Base-by-base conservation (phyloP, 2,113 vertebrate genomes). In the Gymnarchus niloticus region DNA sequence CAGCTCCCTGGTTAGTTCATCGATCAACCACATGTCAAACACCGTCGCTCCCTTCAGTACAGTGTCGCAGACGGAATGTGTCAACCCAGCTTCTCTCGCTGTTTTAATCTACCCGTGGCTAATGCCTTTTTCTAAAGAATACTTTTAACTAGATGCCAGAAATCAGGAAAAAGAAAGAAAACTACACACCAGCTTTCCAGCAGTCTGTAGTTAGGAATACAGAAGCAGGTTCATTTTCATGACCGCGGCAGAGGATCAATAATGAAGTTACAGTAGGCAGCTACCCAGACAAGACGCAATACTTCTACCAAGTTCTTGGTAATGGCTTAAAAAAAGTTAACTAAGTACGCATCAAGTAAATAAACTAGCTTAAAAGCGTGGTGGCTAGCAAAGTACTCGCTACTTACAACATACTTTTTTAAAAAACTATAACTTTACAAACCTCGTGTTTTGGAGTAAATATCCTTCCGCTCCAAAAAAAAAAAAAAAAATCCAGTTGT, bases 161-260 rank as follows among this genome's bases (percentile, higher is more conserved):
- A n/a, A n/a, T n/a, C n/a, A n/a, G n/a, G n/a, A n/a, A n/a, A n/a
- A n/a, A n/a, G n/a, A n/a, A n/a, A n/a, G n/a, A n/a, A 19, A 19
- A 7, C 21, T 4, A 3, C 8, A 3, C 6, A 61, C 19, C 59
- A 61, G 7, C 59, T 61, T 8, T n/a, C 59, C 25, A n/a, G 21
- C 44, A 44, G 8, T 17, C 73, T 5, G 41, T 17, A 77, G 44
- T 21, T 33, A 46, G 37, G 14, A 23, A 77, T 17, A 33, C 73
- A 77, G 73, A 77, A 77, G 44, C 73, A 77, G 73, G 73, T 77
- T 77, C 41, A 77, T 77, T 77, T 77, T 77, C 73, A 77, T 44
- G 19, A 77, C 73, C 33, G 44, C 73, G 17, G 23, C 41, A n/a
- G 41, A 46, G 73, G 44, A 56, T 56, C 44, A 46, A 77, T 28